Evolutionary conservation across 2,797 vertebrate species (phyloP), one percentile per base, ranked within the genome.

Genomic region (Chiloscyllium punctatum): DNA sequence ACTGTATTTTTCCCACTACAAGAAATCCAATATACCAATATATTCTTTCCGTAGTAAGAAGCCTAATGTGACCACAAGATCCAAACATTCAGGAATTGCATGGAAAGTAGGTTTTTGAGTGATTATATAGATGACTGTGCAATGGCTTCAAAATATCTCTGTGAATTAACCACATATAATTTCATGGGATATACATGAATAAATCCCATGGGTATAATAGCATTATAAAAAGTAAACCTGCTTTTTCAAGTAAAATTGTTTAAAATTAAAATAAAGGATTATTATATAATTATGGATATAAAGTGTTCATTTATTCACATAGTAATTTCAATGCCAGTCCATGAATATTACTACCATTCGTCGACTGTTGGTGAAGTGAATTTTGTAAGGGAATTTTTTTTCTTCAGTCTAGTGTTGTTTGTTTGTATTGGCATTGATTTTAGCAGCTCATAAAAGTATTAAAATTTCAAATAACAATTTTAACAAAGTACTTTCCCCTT

Each of bases 341-440:
- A 62, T 16, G 13, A 37, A 57, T 66, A 16, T 16, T 15, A 90
- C 3, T 15, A 88, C 4, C 15, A 88, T n/a, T 66, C 53, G 6
- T 18, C 66, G 9, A 66, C 9, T 92, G 62, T 68, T 18, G 8
- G 62, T 92, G 90, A 92, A 66, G 5, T 37, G 30, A 62, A 68
- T 68, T 23, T 37, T 92, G 90, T 25, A 68, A 42, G 42, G 62
- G 62, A 91, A 23, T 37, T 37, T 18, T 37, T 92, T 69, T 68
- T 92, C 90, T 69, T 92, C 62, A 69, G 0, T 18, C 4, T 23
- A 62, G 33, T 92, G 88, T 23, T 68, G 88, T 68, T 92, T 92
- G 90, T 92, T 92, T 92, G n/a, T 5, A 42, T 92, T 92, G 62
- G 62, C 62, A 68, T 42, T 25, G n/a, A 92, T 68, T 92, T 91